A percentile compares a stretch with the other conserved stretches of the same genome.
phyloP scores from a whole-genome alignment of 2,888 invertebrate genomes.

The Synergus itoensis region DNA sequence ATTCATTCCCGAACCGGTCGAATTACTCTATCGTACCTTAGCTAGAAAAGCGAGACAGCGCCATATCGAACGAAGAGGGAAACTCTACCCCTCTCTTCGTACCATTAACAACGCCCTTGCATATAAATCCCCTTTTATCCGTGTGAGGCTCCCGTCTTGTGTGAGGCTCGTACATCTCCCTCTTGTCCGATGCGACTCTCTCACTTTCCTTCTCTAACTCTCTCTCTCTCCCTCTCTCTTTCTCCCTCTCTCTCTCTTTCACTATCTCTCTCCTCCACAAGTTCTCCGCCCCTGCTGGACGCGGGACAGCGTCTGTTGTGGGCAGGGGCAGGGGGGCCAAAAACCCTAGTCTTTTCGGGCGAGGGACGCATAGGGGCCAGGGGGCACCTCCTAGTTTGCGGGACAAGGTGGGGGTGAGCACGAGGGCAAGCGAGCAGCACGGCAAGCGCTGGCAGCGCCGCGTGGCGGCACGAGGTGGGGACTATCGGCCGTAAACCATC shows the following conservation, averaged over 20 bases:
- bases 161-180: constrained; percentile 59
- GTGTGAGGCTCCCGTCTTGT: constrained; percentile 54
- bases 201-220: constrained; percentile 49
- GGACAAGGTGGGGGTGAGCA: constrained; percentile 55
- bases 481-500: constrained; percentile 81
- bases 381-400: constrained; percentile 44
- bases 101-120: constrained; percentile 78
- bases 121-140: constrained; percentile 75
- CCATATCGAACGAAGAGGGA: constrained; percentile 26
- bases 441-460: constrained; percentile 76
- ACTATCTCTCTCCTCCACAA: constrained; percentile 59
- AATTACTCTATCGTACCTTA: constrained; percentile 31
- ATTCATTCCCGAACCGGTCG: background rate
- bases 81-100: constrained; percentile 65
- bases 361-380: constrained; percentile 39
- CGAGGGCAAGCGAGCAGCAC: constrained; percentile 62
- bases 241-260: constrained; percentile 50
- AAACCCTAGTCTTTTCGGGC: constrained; percentile 62
- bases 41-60: constrained; percentile 45
- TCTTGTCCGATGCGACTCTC: constrained; percentile 54
- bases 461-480: constrained; percentile 80
- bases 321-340: constrained; percentile 52
- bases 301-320: constrained; percentile 58
- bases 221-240: constrained; percentile 56
- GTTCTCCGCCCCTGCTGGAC: constrained; percentile 67